phyloP scores from a whole-genome alignment of 1,140 invertebrate genomes.

The Papilio dardanus region DNA sequence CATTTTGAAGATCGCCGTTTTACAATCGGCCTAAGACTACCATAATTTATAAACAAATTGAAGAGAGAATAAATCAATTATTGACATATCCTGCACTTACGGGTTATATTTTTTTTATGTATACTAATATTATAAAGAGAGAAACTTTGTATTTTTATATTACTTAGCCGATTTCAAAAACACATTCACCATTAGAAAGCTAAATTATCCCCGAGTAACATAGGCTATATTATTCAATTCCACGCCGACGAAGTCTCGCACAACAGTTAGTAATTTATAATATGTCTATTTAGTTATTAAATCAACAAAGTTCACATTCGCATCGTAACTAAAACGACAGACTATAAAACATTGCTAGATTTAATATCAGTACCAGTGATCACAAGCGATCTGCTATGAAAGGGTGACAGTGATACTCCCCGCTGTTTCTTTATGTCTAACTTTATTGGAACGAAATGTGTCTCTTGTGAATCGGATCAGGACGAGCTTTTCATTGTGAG shows the following conservation, averaged over 20 bases:
- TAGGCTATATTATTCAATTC: no score
- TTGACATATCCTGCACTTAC: no score
- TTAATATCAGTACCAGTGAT: slow-evolving; percentile 34
- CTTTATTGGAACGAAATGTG: slow-evolving; percentile 71
- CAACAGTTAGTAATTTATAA: no score
- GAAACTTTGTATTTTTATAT: no score
- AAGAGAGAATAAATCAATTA: no score
- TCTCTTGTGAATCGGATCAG: slow-evolving; percentile 61
- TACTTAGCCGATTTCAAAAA: no score
- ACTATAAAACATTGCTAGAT: slow-evolving; percentile 19
- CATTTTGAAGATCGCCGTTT: neutral
- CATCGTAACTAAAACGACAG: neutral
- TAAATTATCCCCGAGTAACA: no score
- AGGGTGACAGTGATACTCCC: slow-evolving; percentile 75
- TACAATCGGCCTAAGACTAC: neutral
- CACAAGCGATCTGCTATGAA: slow-evolving; percentile 61
- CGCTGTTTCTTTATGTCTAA: slow-evolving; percentile 76
- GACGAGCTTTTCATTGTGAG: slow-evolving; percentile 66
- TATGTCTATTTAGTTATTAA: neutral
- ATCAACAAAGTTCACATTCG: neutral
- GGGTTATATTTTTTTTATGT: no score
- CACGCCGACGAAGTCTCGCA: no score
- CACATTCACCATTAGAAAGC: no score
- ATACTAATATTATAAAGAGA: no score
- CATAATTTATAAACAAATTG: neutral